A percentile compares a stretch with the other conserved stretches of the same genome.
phyloP scores from a whole-genome alignment of 2,797 vertebrate genomes.

The Leptatherina wallacei region DNA sequence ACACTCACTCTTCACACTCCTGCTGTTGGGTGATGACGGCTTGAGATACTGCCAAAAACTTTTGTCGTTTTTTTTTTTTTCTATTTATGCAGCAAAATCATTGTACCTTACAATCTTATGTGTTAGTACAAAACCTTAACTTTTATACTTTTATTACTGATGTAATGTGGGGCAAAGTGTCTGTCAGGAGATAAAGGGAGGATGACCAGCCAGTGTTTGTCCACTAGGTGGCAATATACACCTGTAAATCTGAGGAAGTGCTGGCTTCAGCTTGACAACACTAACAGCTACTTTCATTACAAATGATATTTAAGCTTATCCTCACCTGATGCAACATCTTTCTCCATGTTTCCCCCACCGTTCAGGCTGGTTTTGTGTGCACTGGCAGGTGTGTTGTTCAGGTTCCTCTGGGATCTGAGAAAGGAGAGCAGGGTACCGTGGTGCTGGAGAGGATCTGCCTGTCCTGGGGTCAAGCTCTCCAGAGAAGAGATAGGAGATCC shows the following conservation, averaged over 20 bases:
- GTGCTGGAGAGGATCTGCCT: slow-evolving; percentile 86
- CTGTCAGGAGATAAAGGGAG: slow-evolving; percentile 15
- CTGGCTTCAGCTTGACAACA: slow-evolving; percentile 5
- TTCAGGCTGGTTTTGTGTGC: slow-evolving; percentile 84
- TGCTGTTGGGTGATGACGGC: slow-evolving; percentile 53
- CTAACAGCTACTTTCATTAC: slow-evolving; percentile 37
- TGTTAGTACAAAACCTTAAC: neutral
- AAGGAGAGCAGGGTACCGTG: slow-evolving; percentile 91
- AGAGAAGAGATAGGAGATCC: slow-evolving; percentile 70
- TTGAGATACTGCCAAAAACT: slow-evolving; percentile 53
- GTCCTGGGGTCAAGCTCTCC: slow-evolving; percentile 87
- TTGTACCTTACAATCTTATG: slow-evolving; percentile 26
- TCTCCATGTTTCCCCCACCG: slow-evolving; percentile 87
- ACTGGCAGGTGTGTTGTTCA: slow-evolving; percentile 84
- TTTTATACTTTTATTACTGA: neutral
- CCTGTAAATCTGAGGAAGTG: slow-evolving; percentile 43
- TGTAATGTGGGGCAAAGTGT: slow-evolving; percentile 4
- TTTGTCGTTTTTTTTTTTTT: slow-evolving; percentile 10
- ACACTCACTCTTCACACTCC: slow-evolving; percentile 60
- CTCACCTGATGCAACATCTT: slow-evolving; percentile 92
- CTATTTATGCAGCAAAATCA: slow-evolving; percentile 32
- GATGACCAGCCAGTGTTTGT: neutral
- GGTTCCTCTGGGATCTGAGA: slow-evolving; percentile 88
- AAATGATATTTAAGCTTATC: slow-evolving; percentile 23
- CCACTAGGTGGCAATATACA: slow-evolving; percentile 78